Evolutionary conservation across 2,888 invertebrate species (phyloP).

Genomic region (Orthonevra nobilis): DNA sequence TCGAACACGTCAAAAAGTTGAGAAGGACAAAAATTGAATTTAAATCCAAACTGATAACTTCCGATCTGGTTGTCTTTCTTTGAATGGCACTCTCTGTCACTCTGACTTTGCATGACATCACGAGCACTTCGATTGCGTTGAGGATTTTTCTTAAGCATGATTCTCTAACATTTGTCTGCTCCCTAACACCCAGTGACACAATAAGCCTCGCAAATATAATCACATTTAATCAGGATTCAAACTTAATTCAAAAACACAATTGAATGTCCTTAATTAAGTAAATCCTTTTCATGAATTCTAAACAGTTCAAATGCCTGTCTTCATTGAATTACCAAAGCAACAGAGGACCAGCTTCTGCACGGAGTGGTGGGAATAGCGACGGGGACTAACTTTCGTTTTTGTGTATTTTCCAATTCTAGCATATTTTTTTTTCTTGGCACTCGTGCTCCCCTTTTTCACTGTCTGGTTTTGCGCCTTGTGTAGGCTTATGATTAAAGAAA

Average conservation of each 20-base stretch:
- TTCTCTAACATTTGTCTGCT: constrained; percentile 32
- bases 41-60: no score
- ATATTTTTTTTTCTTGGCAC: constrained; percentile 6
- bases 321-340: constrained; percentile 50
- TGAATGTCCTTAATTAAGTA: constrained; percentile 70
- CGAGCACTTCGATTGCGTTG: constrained; percentile 3
- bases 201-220: constrained; percentile 62
- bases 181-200: constrained; percentile 44
- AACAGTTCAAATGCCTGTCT: constrained; percentile 56
- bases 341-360: not conserved
- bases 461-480: constrained; percentile 60
- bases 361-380: not conserved
- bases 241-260: constrained; percentile 68
- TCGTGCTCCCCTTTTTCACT: constrained; percentile 26
- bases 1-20: no score
- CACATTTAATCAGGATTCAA: constrained; percentile 69
- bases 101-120: no score
- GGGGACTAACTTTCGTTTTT: no score
- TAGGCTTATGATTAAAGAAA: constrained; percentile 51
- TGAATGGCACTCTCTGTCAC: no score
- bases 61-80: no score
- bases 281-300: constrained; percentile 68
- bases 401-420: constrained; percentile 46
- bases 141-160: constrained; percentile 5
- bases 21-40: no score